Percentiles rank a stretch among this genome's conserved stretches.
Conservation (phyloP, 2,797 vertebrate species). For the Holocentrus rufus region DNA sequence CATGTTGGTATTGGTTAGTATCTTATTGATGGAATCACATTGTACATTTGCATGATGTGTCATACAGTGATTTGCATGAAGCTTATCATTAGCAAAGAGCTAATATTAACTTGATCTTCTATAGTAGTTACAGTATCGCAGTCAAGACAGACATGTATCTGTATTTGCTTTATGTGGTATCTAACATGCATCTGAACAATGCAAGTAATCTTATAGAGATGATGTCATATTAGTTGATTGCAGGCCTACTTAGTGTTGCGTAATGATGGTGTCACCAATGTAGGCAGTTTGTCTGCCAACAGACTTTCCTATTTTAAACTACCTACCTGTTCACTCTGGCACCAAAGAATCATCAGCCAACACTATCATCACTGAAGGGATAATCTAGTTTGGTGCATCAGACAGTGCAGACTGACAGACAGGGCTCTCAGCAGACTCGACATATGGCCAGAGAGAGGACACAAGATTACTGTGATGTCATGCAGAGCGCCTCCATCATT, state of each 20-base stretch:
- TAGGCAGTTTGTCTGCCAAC: conserved; percentile 11
- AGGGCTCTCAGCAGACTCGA: conserved; percentile 16
- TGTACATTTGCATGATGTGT: conserved; percentile 41
- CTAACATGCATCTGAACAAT: conserved; percentile 72
- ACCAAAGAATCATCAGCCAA: conserved; percentile 26
- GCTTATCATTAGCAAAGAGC: conserved; percentile 50
- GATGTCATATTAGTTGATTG: conserved; percentile 30
- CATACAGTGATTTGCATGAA: conserved; percentile 55
- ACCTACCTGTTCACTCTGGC: conserved; percentile 26
- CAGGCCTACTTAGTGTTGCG: conserved; percentile 23
- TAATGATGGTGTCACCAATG: conserved; percentile 33
- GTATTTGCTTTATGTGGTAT: conserved; percentile 26
- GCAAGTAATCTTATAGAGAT: conserved; percentile 50
- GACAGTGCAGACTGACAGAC: conserved; percentile 6
- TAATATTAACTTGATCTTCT: conserved; percentile 21
- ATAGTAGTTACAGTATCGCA: conserved; percentile 29
- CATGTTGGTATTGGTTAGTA: conserved; percentile 27
- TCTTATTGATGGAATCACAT: conserved; percentile 44
- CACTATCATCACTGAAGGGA: conserved; percentile 31
- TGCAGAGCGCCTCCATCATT: conserved; percentile 41
- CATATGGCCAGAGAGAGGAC: conserved; percentile 44
- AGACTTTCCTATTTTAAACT: conserved; percentile 27
- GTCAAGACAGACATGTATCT: conserved; percentile 38
- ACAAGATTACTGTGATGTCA: conserved; percentile 52
- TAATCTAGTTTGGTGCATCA: conserved; percentile 35